Conservation (phyloP, 1,140 invertebrate genomes). For the Neodiprion fabricii region DNA sequence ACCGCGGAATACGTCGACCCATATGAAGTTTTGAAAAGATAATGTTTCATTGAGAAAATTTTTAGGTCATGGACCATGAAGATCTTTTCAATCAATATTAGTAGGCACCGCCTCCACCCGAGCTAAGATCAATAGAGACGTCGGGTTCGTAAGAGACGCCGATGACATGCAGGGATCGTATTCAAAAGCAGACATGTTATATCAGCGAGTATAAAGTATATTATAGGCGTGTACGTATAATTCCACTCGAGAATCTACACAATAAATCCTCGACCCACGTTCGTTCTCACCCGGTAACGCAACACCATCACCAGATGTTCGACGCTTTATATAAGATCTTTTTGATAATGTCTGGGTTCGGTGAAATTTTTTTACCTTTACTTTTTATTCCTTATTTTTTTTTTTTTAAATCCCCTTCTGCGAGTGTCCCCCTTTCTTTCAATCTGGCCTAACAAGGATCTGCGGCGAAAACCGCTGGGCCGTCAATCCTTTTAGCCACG, state of each 20-base stretch:
- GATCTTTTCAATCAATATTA: too few species aligned
- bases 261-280: constrained; percentile 11
- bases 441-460: too few species aligned
- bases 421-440: too few species aligned
- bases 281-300: background rate
- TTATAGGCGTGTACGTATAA: background rate
- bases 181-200: constrained; percentile 8
- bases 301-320: background rate
- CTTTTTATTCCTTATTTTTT: too few species aligned
- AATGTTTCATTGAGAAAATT: background rate
- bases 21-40: too few species aligned
- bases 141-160: background rate
- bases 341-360: background rate
- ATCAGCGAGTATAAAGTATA: constrained; percentile 9
- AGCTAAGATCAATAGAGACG: constrained; percentile 1
- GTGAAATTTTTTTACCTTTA: too few species aligned
- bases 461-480: too few species aligned
- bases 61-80: background rate
- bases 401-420: too few species aligned
- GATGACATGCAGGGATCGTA: constrained; percentile 8
- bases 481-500: too few species aligned
- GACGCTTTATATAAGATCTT: background rate
- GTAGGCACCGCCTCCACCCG: too few species aligned
- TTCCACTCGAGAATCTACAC: background rate
- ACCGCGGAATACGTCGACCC: too few species aligned